Evolutionary conservation across 2,797 vertebrate genomes (phyloP), one percentile per base, ranked within the genome.

Genomic region (Channa striata): DNA sequence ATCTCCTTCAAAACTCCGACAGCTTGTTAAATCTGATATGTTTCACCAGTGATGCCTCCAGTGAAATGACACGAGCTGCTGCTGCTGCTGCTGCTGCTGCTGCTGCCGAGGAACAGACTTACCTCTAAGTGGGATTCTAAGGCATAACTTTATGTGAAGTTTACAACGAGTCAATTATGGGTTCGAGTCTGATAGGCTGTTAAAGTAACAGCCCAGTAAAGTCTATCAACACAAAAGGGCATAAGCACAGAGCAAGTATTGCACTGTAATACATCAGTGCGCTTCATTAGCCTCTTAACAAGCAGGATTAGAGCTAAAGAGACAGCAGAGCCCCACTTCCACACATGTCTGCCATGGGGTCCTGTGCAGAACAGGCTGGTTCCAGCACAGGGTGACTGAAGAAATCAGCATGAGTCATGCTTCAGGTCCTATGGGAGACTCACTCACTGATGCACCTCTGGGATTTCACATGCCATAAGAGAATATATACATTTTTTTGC

Each of bases 1-100:
- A 67, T 72, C 57, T 78, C 59, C 72, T 80, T 87, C 77, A 78
- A 79, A 83, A 73, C 43, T 82, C 70, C 61, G 74, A 77, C 83
- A 81, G 80, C 71, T 72, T 80, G 81, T 84, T 81, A 82, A 82
- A 84, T 78, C 68, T 52, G 74, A 78, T 81, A 52, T 10, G 75
- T 83, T 73, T 68, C 75, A 69, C 23, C 74, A 76, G 69, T n/a
- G 2, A 17, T 67, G 71, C 60, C 64, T 71, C 47, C 65, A 46
- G 57, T 68, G 60, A 73, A 79, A 78, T 53, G 66, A 63, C 53
- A 59, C 19, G 44, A 47, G 44, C 19, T 47, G 19, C 44, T 11
- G 65, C 71, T 25, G 69, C 58, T 34, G 59, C 59, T 58, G 54
- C 39, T 9, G 54, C 39, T 1, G 12, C 2, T 5, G 60, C 70